Conservation (phyloP, 2,888 invertebrate genomes). For the Sesamia inferens region DNA sequence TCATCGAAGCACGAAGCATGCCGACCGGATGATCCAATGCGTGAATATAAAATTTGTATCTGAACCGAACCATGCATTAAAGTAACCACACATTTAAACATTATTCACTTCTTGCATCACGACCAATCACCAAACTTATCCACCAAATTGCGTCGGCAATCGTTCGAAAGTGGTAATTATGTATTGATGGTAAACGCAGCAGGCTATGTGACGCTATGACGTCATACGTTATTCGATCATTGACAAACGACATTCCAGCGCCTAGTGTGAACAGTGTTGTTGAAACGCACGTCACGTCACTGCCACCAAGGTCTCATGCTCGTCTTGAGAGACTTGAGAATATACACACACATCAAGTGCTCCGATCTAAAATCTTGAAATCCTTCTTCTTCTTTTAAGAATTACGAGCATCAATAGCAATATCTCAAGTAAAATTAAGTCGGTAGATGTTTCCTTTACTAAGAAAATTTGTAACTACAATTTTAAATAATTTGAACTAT, state of each 20-base stretch:
- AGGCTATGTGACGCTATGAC: slow-evolving; percentile 82
- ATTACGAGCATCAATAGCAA: slow-evolving; percentile 40
- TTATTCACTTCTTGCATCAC: slow-evolving; percentile 78
- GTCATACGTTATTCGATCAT: slow-evolving; percentile 87
- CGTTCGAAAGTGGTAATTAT: slow-evolving; percentile 79
- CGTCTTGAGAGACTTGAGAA: slow-evolving; percentile 78
- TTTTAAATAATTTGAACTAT: slow-evolving; percentile 45
- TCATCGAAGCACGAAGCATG: slow-evolving; percentile 80
- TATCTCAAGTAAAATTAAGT: slow-evolving; percentile 23
- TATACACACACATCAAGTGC: slow-evolving; percentile 70
- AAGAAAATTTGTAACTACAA: slow-evolving; percentile 18
- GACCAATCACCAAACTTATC: slow-evolving; percentile 77
- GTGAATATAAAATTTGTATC: slow-evolving; percentile 79
- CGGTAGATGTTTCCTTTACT: slow-evolving; percentile 15
- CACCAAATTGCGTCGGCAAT: slow-evolving; percentile 74
- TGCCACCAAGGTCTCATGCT: slow-evolving; percentile 82
- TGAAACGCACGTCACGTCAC: slow-evolving; percentile 85
- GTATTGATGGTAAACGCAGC: slow-evolving; percentile 75
- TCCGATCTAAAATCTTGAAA: slow-evolving; percentile 65
- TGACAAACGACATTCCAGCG: slow-evolving; percentile 89
- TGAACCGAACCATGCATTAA: slow-evolving; percentile 73
- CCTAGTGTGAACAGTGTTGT: slow-evolving; percentile 84
- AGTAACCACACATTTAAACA: slow-evolving; percentile 74
- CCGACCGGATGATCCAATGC: slow-evolving; percentile 81
- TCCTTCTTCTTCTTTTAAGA: slow-evolving; percentile 43